Percentiles rank a stretch among this genome's conserved stretches.
These are phyloP conservation scores for Aphodius granarius DNA, from an alignment of 2,888 invertebrate species.

Conservation along the genomic window DNA sequence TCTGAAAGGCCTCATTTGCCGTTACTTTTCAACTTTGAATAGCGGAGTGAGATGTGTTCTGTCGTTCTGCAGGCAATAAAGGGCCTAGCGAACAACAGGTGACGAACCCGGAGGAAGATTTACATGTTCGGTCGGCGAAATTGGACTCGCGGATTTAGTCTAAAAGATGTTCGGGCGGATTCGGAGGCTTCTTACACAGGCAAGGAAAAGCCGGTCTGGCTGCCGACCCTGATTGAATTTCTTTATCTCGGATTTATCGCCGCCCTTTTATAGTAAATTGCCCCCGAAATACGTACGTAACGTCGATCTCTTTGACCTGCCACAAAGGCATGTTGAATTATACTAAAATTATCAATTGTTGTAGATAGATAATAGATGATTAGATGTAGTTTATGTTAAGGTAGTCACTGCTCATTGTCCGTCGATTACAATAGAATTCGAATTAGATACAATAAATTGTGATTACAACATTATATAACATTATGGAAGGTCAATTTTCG, in stretches of 20 bases:
- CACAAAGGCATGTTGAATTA: neutral
- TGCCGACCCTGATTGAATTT: conserved; percentile 17
- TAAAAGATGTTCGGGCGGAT: conserved; percentile 24
- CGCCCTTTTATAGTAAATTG: conserved; percentile 18
- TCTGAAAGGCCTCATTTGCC: neutral
- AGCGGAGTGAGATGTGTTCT: neutral
- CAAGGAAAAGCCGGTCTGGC: neutral
- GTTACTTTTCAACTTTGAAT: neutral
- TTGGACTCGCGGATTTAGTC: conserved; percentile 23
- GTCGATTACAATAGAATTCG: no score
- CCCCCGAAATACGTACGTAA: conserved; percentile 21
- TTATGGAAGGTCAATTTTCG: no score
- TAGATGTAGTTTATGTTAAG: no score
- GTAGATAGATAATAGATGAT: no score
- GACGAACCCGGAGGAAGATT: conserved; percentile 24
- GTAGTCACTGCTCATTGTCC: no score
- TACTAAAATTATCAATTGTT: no score
- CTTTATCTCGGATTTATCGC: conserved; percentile 27
- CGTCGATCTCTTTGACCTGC: neutral
- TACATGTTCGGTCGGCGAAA: conserved; percentile 25
- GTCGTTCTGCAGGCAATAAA: neutral
- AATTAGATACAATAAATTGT: no score
- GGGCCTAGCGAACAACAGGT: conserved; percentile 21
- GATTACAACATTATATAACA: no score
- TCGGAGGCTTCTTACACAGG: conserved; percentile 21